These are phyloP conservation scores for Himalopsyche kuldschensis DNA, from an alignment of 2,888 invertebrate species.

Conservation along the genomic window DNA sequence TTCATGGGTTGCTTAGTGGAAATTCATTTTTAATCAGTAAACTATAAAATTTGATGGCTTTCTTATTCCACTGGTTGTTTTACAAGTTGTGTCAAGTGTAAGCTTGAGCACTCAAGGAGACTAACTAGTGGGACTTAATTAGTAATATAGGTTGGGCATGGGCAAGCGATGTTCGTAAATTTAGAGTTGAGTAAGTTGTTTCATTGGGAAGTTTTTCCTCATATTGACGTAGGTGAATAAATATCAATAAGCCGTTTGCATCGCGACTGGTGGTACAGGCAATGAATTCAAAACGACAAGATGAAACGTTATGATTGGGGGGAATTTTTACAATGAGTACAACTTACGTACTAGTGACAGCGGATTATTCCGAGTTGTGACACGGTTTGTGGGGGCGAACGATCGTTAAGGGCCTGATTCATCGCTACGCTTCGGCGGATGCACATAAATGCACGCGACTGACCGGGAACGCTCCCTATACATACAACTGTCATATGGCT, in stretches of 20 bases:
- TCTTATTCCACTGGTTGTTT: too few species aligned
- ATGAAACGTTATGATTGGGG: constrained; percentile 29
- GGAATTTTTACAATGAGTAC: not conserved
- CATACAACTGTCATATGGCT: not conserved
- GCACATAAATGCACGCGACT: not conserved
- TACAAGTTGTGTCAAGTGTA: too few species aligned
- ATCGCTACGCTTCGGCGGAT: not conserved
- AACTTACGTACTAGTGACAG: not conserved
- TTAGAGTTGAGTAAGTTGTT: too few species aligned
- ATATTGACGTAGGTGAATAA: constrained; percentile 6
- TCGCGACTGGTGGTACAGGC: constrained; percentile 9
- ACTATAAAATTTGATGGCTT: too few species aligned
- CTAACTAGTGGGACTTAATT: too few species aligned
- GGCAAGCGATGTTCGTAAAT: too few species aligned
- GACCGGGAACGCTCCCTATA: not conserved
- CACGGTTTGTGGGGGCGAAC: not conserved
- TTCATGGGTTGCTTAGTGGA: too few species aligned
- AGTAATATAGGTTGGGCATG: too few species aligned
- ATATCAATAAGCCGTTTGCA: constrained; percentile 2
- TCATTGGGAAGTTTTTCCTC: not conserved
- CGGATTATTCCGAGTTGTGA: not conserved
- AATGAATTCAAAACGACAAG: constrained; percentile 25
- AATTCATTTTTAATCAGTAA: too few species aligned
- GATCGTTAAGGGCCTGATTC: not conserved
- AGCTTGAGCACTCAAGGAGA: too few species aligned